Percentiles rank a stretch among this genome's conserved stretches.
Evolutionary conservation across 2,113 vertebrate genomes (phyloP).

Genomic region (Sigmodon hispidus): DNA sequence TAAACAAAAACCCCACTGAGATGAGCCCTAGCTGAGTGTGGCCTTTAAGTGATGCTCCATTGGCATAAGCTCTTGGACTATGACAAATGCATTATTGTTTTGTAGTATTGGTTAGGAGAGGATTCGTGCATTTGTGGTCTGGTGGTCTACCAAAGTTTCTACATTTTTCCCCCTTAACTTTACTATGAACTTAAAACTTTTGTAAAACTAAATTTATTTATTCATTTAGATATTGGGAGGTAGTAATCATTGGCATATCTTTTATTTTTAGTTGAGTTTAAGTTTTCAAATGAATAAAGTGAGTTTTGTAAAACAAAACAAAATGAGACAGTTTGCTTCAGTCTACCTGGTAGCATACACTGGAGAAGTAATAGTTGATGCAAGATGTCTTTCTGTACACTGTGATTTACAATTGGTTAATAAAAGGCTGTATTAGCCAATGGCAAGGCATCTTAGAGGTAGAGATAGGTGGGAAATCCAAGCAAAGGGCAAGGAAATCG

Average conservation of each 20-base stretch:
- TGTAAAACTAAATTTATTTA: neutral
- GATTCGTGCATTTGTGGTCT: neutral
- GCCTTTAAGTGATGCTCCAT: neutral
- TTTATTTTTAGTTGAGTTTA: neutral
- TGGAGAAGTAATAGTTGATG: neutral
- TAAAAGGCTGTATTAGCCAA: too few relatives aligned
- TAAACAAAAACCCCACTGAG: neutral
- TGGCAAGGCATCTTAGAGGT: too few relatives aligned
- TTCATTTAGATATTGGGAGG: neutral
- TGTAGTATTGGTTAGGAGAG: neutral
- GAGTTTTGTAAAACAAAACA: neutral
- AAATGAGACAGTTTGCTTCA: neutral
- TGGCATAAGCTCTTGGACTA: neutral
- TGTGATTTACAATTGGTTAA: too few relatives aligned
- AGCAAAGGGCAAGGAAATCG: too few relatives aligned
- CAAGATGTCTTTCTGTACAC: too few relatives aligned
- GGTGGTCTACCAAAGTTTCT: neutral
- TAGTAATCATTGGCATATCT: neutral
- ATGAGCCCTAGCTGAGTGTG: neutral
- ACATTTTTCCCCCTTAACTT: neutral
- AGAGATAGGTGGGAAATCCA: too few relatives aligned
- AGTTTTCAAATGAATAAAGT: neutral
- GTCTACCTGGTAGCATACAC: neutral
- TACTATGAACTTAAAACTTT: neutral
- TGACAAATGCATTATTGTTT: neutral